Percentiles rank a stretch among this genome's conserved stretches.
Evolutionary conservation across 2,888 invertebrate species (phyloP).

Genomic region (Phaedon cochleariae): DNA sequence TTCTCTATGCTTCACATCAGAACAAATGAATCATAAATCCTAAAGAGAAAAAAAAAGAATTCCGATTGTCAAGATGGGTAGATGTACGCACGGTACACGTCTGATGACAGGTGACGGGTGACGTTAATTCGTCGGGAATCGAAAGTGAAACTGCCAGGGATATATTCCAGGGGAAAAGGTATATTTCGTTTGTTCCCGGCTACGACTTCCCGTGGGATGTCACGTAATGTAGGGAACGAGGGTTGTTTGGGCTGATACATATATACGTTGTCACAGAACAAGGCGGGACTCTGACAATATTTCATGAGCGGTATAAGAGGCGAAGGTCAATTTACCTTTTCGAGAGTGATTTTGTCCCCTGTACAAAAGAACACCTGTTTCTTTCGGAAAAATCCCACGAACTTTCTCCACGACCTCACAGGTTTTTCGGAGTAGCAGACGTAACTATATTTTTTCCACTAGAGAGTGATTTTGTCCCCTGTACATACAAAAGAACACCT

Average conservation of each 20-base stretch:
- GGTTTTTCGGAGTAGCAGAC: neutral
- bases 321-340: neutral
- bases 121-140: neutral
- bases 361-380: too few relatives aligned
- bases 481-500: too few relatives aligned
- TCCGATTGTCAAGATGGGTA: neutral
- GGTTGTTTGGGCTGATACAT: neutral
- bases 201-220: neutral
- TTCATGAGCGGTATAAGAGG: neutral
- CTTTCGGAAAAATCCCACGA: too few relatives aligned
- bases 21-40: too few relatives aligned
- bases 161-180: neutral
- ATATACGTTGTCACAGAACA: neutral
- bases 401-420: too few relatives aligned
- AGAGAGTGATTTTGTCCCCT: neutral
- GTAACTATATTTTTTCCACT: neutral
- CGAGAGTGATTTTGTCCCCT: neutral
- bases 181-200: neutral
- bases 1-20: too few relatives aligned
- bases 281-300: neutral
- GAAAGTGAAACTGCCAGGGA: neutral
- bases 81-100: too few relatives aligned
- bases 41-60: too few relatives aligned
- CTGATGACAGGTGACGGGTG: too few relatives aligned
- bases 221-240: neutral